These are phyloP conservation scores for Proteles cristata DNA, from an alignment of 2,113 vertebrate species.

Conservation along the genomic window DNA sequence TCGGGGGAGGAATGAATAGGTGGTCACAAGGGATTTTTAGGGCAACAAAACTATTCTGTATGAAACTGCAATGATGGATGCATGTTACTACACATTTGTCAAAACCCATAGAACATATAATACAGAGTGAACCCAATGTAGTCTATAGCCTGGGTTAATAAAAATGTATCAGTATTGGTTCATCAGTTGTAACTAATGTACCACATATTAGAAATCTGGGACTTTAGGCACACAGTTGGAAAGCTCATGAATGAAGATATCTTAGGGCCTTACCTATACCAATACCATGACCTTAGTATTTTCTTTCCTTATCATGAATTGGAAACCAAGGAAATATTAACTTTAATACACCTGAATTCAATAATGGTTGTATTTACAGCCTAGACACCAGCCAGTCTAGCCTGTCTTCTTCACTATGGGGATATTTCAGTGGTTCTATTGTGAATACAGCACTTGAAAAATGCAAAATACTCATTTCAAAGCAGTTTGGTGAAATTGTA, in stretches of 20 bases:
- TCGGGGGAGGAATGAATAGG: not conserved
- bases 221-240: not conserved
- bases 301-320: not conserved
- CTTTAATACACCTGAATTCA: not conserved
- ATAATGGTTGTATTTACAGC: not conserved
- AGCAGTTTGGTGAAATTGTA: constrained; percentile 37
- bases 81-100: not conserved
- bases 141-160: not conserved
- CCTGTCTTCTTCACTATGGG: not conserved
- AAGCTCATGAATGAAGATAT: not conserved
- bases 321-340: not conserved
- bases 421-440: not conserved
- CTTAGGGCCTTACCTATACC: not conserved
- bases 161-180: not conserved
- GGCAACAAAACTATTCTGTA: not conserved
- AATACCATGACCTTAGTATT: too few species aligned
- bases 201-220: not conserved
- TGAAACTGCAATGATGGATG: not conserved
- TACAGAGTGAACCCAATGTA: not conserved
- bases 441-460: constrained; percentile 35
- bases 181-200: not conserved
- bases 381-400: not conserved
- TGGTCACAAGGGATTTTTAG: not conserved
- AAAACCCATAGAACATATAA: not conserved
- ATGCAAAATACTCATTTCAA: constrained; percentile 35